Evolutionary conservation across 2,797 vertebrate genomes (phyloP), one percentile per base, ranked within the genome.

Genomic region (Numenius phaeopus): DNA sequence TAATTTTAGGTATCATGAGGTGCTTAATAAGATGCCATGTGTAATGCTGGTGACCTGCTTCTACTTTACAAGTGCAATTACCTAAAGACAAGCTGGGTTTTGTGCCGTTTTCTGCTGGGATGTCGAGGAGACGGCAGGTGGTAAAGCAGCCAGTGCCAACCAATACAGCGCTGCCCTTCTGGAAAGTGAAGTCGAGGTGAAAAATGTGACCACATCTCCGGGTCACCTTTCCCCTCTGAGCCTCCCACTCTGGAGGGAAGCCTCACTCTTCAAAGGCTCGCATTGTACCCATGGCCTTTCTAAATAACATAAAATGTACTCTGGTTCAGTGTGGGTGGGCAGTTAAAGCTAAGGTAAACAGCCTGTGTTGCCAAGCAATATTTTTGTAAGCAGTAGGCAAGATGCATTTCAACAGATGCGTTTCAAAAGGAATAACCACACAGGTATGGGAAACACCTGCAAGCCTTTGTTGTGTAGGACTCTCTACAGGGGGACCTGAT

Each of bases 321-420:
- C 58, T n/a, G 79, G 26, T 80, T 65, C 73, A 0, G 32, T 3
- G 72, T 96, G 96, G 95, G 94, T 97, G 96, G 96, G 91, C 94
- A 88, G 62, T 75, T 49, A 54, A 58, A 82, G n/a, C n/a, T 5
- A 91, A 94, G 73, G 55, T 23, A 96, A 97, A 96, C 90, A 95
- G 10, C 9, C 52, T 2, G 2, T 34, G 0, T 59, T 66, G 94
- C 96, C 91, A 93, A 69, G 55, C 2, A 1, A 4, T n/a, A 12
- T 37, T 83, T 81, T 44, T 57, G 47, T 17, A 62, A 95, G 88
- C 69, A 37, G 50, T 29, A 57, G 86, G 87, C 44, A 79, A 67
- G 91, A 83, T 81, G 70, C 16, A 1, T 81, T 79, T 70, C 61
- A 62, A 73, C 59, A 66, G 88, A 86, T 89, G 82, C 8, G 3